Percentiles rank a stretch among this genome's conserved stretches.
phyloP scores from a whole-genome alignment of 2,888 invertebrate species.

The Trissoscelio sp. region DNA sequence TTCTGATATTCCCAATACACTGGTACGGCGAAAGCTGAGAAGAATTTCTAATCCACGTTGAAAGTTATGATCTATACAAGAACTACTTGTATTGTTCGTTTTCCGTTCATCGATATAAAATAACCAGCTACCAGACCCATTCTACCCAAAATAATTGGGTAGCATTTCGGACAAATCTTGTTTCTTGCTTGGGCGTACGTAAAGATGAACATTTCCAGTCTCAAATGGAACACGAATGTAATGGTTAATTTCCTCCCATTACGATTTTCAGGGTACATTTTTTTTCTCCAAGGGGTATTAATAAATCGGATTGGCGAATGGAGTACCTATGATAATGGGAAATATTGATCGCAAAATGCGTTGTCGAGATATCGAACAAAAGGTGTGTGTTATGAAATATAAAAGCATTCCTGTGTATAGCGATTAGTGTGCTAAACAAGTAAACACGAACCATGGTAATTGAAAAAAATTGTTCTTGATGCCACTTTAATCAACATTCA shows the following conservation, averaged over 20 bases:
- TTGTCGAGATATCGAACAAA: constrained; percentile 20
- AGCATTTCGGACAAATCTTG: background rate
- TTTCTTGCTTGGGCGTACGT: background rate
- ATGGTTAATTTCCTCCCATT: constrained; percentile 29
- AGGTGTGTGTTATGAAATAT: constrained; percentile 35
- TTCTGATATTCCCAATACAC: background rate
- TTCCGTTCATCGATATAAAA: background rate
- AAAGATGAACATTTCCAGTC: background rate
- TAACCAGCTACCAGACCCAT: background rate
- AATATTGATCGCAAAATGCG: constrained; percentile 41
- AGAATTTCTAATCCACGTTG: constrained; percentile 3
- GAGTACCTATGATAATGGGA: constrained; percentile 39
- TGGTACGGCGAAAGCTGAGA: background rate
- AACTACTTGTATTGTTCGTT: background rate
- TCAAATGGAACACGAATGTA: background rate
- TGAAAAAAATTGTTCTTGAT: constrained; percentile 34
- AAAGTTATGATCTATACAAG: background rate
- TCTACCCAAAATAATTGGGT: constrained; percentile 12
- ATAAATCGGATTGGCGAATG: constrained; percentile 34
- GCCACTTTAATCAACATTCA: constrained; percentile 32
- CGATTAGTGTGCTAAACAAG: constrained; percentile 15
- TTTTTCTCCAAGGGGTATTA: constrained; percentile 16
- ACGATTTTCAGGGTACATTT: background rate
- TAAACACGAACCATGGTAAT: background rate
- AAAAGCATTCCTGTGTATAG: constrained; percentile 25